Evolutionary conservation across 2,797 vertebrate genomes (phyloP).

Genomic region (Pseudochirops cupreus): DNA sequence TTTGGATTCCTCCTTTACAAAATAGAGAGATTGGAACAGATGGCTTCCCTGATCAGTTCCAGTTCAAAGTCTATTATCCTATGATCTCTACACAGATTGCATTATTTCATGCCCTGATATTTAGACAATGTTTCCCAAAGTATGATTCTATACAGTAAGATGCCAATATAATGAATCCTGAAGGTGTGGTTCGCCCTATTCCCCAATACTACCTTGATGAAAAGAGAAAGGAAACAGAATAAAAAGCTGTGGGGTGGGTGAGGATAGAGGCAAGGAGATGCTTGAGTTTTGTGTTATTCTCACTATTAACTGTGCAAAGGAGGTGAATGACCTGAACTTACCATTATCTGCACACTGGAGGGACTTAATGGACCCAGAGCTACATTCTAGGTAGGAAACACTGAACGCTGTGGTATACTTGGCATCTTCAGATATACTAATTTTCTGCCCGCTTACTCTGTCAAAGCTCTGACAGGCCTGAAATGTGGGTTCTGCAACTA

Average conservation of each 20-base stretch:
- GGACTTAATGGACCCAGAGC: neutral
- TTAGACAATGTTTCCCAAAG: neutral
- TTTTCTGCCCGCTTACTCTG: neutral
- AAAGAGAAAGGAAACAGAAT: neutral
- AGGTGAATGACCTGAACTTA: neutral
- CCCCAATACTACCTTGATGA: neutral
- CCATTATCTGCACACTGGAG: too few species aligned
- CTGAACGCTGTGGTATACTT: too few species aligned
- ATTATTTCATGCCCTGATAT: neutral
- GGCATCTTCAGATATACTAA: neutral
- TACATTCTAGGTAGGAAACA: neutral
- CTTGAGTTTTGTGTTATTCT: neutral
- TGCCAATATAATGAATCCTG: neutral
- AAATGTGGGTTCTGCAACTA: neutral
- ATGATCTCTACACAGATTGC: neutral
- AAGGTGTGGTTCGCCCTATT: too few species aligned
- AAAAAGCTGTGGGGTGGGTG: neutral
- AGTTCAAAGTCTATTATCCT: neutral
- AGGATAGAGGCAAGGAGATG: neutral
- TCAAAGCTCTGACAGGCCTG: fast-evolving
- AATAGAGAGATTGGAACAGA: neutral
- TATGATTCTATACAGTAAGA: neutral
- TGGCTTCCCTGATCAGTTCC: neutral
- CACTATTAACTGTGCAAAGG: neutral
- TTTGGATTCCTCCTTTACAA: neutral